phyloP scores from a whole-genome alignment of 2,888 invertebrate genomes.

The Mongoloraphidia duomilia region DNA sequence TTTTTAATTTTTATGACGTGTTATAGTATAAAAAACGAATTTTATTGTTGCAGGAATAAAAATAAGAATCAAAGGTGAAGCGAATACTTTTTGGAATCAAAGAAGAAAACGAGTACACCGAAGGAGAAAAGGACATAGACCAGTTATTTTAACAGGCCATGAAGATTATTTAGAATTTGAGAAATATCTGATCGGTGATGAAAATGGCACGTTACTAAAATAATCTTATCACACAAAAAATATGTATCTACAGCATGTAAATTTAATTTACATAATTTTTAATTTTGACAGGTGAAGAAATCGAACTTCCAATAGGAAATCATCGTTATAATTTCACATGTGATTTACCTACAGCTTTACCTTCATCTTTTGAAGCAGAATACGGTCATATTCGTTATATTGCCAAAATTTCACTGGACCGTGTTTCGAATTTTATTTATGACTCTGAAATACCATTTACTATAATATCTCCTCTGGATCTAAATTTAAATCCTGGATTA shows the following conservation, averaged over 20 bases:
- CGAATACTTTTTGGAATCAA: conserved; percentile 57
- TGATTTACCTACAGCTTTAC: conserved; percentile 53
- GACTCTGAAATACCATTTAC: conserved; percentile 70
- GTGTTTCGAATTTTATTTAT: conserved; percentile 74
- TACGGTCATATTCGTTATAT: conserved; percentile 66
- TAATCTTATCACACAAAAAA: background rate
- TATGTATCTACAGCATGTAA: background rate
- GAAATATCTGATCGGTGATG: conserved; percentile 59
- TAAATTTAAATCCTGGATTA: conserved; percentile 60
- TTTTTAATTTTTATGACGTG: no score
- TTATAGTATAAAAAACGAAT: background rate
- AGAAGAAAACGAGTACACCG: conserved; percentile 41
- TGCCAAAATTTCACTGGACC: conserved; percentile 61
- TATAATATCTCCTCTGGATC: conserved; percentile 64
- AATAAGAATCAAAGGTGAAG: conserved; percentile 58
- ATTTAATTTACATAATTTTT: no score
- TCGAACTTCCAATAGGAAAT: conserved; percentile 54
- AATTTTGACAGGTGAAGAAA: conserved; percentile 40
- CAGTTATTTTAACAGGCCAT: conserved; percentile 48
- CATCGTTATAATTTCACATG: conserved; percentile 68
- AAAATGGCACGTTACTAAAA: conserved; percentile 32
- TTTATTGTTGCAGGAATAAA: conserved; percentile 42
- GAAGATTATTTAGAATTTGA: conserved; percentile 68
- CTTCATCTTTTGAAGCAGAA: conserved; percentile 65
- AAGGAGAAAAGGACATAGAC: conserved; percentile 47